These are phyloP conservation scores for Druceiella hillmani DNA, from an alignment of 2,888 invertebrate species.

Conservation along the genomic window DNA sequence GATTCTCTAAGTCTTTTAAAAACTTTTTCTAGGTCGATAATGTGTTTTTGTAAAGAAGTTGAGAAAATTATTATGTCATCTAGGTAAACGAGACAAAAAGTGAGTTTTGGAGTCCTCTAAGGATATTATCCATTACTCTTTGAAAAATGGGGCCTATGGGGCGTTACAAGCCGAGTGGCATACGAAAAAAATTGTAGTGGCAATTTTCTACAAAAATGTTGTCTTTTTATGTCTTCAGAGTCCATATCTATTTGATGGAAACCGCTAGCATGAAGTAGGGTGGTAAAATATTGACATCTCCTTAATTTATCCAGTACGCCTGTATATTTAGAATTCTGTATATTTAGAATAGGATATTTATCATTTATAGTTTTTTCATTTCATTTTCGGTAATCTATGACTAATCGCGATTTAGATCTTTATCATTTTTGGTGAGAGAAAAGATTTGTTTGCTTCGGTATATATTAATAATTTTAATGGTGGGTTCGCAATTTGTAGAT, in stretches of 20 bases:
- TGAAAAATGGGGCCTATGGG: conserved; percentile 30
- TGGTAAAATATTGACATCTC: conserved; percentile 20
- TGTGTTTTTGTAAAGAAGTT: conserved; percentile 21
- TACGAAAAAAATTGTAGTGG: conserved; percentile 27
- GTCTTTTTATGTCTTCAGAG: conserved; percentile 25
- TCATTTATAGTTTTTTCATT: conserved; percentile 24
- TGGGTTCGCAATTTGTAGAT: too few species aligned
- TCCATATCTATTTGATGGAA: conserved; percentile 26
- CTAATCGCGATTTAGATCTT: conserved; percentile 25
- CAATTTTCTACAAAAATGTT: conserved; percentile 29
- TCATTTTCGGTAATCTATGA: conserved; percentile 22
- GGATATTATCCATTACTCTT: conserved; percentile 27
- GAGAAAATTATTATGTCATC: conserved; percentile 26
- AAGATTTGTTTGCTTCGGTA: too few species aligned
- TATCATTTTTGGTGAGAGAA: too few species aligned
- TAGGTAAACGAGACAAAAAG: conserved; percentile 23
- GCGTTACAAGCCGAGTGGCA: conserved; percentile 29
- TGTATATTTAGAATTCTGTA: too few species aligned
- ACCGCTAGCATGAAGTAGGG: conserved; percentile 24
- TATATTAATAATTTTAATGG: too few species aligned
- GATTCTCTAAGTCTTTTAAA: conserved; percentile 17
- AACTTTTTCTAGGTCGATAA: conserved; percentile 13
- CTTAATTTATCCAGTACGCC: conserved; percentile 24
- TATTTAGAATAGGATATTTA: conserved; percentile 23
- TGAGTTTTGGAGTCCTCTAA: conserved; percentile 22